Conservation (phyloP, 2,113 vertebrate species). For the Scortum barcoo region DNA sequence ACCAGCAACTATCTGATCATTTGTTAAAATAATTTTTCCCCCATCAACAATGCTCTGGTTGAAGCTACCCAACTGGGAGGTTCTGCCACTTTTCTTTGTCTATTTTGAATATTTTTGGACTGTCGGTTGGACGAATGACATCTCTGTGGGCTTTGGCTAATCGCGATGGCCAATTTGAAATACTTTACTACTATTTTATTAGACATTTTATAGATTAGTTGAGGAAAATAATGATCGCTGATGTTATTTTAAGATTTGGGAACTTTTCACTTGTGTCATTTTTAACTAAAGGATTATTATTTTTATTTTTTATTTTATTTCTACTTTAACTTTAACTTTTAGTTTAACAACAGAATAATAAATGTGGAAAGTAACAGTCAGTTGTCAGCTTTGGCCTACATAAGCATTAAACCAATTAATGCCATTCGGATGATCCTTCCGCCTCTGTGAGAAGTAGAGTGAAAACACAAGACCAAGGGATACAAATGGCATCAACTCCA, state of each 20-base stretch:
- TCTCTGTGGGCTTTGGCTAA: neutral
- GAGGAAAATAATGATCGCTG: neutral
- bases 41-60: neutral
- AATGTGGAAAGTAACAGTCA: neutral
- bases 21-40: neutral
- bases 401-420: conserved; percentile 11
- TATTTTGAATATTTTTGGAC: neutral
- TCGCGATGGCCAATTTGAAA: neutral
- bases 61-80: neutral
- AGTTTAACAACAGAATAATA: too few species aligned
- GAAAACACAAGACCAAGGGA: conserved; percentile 1
- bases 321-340: too few species aligned
- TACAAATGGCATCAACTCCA: neutral
- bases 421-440: neutral
- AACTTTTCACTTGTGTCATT: neutral
- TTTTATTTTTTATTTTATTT: too few species aligned
- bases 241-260: neutral
- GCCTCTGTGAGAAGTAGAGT: conserved; percentile 6
- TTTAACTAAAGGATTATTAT: neutral
- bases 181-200: neutral
- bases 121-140: neutral
- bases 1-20: too few species aligned
- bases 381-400: conserved; percentile 8
- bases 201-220: neutral
- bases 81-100: neutral